Evolutionary conservation across 2,113 vertebrate species (phyloP).

Genomic region (Oxygymnocypris stewartii): DNA sequence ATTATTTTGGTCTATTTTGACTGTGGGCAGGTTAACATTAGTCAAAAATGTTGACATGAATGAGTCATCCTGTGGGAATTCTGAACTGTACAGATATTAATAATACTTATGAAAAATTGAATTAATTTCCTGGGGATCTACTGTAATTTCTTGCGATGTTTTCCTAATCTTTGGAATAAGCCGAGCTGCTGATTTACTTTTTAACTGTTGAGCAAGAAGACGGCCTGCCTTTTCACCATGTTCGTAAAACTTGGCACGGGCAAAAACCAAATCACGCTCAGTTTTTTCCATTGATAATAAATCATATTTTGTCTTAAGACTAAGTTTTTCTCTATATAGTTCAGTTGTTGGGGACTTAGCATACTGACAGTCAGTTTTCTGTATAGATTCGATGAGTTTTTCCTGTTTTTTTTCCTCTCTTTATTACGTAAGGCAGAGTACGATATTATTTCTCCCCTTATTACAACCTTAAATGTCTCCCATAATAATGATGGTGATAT

Average conservation of each 20-base stretch:
- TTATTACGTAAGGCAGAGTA: too few species aligned
- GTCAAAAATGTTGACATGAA: too few species aligned
- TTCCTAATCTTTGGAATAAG: not conserved
- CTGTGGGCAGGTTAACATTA: too few species aligned
- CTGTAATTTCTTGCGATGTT: not conserved
- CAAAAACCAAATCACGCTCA: not conserved
- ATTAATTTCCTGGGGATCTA: not conserved
- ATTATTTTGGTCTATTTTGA: too few species aligned
- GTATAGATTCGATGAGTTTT: too few species aligned
- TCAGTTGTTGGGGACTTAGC: not conserved
- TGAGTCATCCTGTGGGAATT: not conserved
- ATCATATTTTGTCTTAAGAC: conserved; percentile 8
- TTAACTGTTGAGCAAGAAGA: not conserved
- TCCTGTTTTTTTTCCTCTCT: too few species aligned
- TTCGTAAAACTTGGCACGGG: not conserved
- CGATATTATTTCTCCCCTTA: too few species aligned
- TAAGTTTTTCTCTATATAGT: not conserved
- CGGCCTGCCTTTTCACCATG: not conserved
- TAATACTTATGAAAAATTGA: not conserved
- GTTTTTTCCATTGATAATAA: not conserved
- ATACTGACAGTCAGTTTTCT: too few species aligned
- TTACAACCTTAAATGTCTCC: too few species aligned
- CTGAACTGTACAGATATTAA: not conserved
- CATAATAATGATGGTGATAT: too few species aligned
- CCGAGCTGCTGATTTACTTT: not conserved